These are phyloP conservation scores for Rotaria sp. DNA, from an alignment of 2,888 invertebrate genomes.

Conservation along the genomic window DNA sequence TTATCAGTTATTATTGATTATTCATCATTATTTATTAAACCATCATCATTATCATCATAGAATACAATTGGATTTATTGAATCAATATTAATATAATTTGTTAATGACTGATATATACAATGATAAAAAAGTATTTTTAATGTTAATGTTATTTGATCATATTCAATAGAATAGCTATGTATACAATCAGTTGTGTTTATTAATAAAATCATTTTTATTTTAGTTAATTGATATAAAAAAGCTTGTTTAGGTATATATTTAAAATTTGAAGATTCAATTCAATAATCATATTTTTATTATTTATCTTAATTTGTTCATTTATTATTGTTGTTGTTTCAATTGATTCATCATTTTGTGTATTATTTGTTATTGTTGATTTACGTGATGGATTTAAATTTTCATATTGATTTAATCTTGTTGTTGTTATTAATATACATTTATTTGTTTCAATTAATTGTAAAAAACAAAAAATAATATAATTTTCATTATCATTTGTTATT, in stretches of 20 bases:
- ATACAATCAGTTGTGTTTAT: not conserved
- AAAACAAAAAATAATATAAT: not conserved
- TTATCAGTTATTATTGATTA: not conserved
- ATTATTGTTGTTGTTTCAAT: not conserved
- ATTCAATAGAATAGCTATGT: not conserved
- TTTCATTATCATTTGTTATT: not conserved
- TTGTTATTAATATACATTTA: not conserved
- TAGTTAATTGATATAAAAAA: not conserved
- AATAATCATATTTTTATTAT: slow-evolving; percentile 19
- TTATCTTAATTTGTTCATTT: not conserved
- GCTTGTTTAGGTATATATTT: slow-evolving; percentile 3
- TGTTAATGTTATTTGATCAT: not conserved
- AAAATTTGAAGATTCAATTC: slow-evolving; percentile 26
- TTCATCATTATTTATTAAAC: not conserved
- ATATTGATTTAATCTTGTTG: not conserved
- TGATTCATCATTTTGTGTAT: not conserved
- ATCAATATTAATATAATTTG: not conserved
- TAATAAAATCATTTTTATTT: not conserved
- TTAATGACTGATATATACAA: not conserved
- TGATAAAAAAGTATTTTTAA: not conserved
- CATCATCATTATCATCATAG: not conserved
- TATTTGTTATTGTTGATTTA: not conserved
- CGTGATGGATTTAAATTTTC: not conserved
- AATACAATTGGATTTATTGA: not conserved
- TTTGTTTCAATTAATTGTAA: not conserved